A percentile compares a stretch with the other conserved stretches of the same genome.
Evolutionary conservation across 2,113 vertebrate genomes (phyloP).

Genomic region (Balaeniceps rex): DNA sequence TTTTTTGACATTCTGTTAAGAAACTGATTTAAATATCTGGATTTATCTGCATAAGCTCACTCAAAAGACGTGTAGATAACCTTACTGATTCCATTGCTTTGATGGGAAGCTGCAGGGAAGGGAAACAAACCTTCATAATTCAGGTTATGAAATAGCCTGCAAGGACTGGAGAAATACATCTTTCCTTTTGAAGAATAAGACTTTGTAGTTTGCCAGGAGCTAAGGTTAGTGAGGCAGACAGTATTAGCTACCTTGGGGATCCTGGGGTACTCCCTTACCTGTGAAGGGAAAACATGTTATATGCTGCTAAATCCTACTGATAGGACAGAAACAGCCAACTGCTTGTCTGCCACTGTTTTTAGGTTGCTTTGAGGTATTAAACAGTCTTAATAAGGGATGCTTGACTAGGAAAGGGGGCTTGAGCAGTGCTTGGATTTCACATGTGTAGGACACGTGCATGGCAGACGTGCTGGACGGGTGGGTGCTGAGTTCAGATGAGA

Average conservation of each 20-base stretch:
- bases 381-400: not conserved
- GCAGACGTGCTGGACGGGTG: accelerated
- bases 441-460: not conserved
- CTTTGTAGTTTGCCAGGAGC: not conserved
- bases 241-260: not conserved
- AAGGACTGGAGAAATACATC: not conserved
- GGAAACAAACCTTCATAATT: not conserved
- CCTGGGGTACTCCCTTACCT: not conserved
- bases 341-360: accelerated
- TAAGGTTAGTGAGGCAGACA: not conserved
- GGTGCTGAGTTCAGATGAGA: not conserved
- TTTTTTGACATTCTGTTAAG: not conserved
- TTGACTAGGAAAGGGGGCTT: not conserved
- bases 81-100: not conserved
- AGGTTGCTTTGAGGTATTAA: not conserved
- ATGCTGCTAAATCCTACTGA: not conserved
- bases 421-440: not conserved
- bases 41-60: not conserved
- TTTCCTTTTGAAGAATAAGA: not conserved
- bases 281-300: not conserved
- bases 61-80: not conserved
- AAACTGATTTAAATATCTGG: slow-evolving; percentile 26
- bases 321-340: not conserved
- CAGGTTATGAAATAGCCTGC: not conserved
- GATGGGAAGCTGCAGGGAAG: not conserved